A percentile compares a stretch with the other conserved stretches of the same genome.
Conservation (phyloP, 1,140 invertebrate genomes). For the Euglossa dilemma region DNA sequence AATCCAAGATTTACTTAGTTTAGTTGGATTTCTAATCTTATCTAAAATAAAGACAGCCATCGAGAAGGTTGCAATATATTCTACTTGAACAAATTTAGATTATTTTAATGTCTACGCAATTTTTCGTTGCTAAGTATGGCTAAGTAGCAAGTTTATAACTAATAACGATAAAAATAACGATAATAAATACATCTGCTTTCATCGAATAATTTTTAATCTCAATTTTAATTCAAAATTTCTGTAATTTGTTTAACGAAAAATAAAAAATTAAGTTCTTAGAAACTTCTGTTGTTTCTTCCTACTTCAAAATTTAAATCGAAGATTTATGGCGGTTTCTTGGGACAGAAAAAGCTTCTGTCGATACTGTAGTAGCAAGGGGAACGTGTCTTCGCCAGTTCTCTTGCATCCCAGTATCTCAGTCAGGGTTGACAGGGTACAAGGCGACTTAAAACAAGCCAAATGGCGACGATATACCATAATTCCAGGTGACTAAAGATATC, state of each 20-base stretch:
- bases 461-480: constrained; percentile 27
- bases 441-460: constrained; percentile 7
- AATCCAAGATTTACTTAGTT: background rate
- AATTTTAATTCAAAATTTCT: too few species aligned
- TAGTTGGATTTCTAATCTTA: background rate
- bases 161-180: too few species aligned
- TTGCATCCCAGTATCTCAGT: background rate
- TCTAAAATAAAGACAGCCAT: too few species aligned
- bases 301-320: background rate
- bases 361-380: background rate
- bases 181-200: too few species aligned
- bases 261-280: too few species aligned
- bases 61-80: background rate
- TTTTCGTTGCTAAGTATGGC: too few species aligned
- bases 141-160: too few species aligned
- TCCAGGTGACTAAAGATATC: constrained; percentile 53
- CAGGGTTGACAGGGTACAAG: constrained; percentile 16
- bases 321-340: too few species aligned
- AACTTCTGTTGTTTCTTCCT: background rate
- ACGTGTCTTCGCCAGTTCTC: too few species aligned
- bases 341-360: background rate
- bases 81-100: background rate
- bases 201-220: too few species aligned
- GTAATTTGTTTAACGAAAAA: too few species aligned
- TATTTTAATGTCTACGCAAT: too few species aligned